Evolutionary conservation across 2,113 vertebrate species (phyloP), one percentile per base, ranked within the genome.

Genomic region (Sciurus niger): DNA sequence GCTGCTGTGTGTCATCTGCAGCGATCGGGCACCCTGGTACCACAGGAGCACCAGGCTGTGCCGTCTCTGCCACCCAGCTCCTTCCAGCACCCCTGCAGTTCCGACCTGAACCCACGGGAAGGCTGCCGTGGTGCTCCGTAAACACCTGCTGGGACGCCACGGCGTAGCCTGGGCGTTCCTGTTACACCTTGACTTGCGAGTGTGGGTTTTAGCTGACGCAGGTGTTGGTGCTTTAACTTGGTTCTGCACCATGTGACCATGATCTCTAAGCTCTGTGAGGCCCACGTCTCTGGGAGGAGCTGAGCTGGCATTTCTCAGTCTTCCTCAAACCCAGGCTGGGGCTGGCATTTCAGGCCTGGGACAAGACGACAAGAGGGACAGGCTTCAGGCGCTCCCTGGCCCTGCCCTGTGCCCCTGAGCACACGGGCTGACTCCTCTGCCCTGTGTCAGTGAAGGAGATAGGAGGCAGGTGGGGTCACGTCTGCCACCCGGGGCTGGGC

Each of bases 151-250:
- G 28, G 37, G 20, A 24, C 53, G 53, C 12, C 84, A 55, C 37
- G 2, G 11, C 7, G 17, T 2, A 32, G 43, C 77, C 40, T 3
- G 6, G 10, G 24, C 1, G 0, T 0, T 2, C 51, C 5, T 0
- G 22, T 2, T 10, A 34, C 9, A 28, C 28, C 51, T 63, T 13
- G 51, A 20, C 53, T 63, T 8, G 3, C 5, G 16, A 4, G 16
- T 18, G 34, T 0, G 5, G 65, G 8, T 46, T 6, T 30, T 18
- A 22, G 43, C 1, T 4, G 4, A 3, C n/a, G 8, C 28, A 0
- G 24, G 1, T 17, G 3, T 1, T 17, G 17, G 46, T 25, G 11
- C 40, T 1, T 6, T 9, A 6, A 43, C 34, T 51, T 9, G 2
- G 84, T 7, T 77, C 46, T 10, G 9, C n/a, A 3, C 20, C 24